A percentile compares a stretch with the other conserved stretches of the same genome.
phyloP scores from a whole-genome alignment of 23 tunicate genomes.

The Clavelina lepadiformis region DNA sequence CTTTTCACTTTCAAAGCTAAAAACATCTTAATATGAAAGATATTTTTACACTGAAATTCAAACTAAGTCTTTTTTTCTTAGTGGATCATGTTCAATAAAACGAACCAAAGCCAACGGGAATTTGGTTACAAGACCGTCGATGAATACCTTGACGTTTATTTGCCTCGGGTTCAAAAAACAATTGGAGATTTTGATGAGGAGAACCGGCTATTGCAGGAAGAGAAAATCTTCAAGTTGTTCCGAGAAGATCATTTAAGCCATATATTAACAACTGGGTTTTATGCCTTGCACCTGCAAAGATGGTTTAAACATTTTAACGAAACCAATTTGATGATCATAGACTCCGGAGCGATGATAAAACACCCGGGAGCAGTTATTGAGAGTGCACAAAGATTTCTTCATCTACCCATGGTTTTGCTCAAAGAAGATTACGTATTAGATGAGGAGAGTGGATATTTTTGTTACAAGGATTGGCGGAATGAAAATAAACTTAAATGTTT shows the following conservation, averaged over 20 bases:
- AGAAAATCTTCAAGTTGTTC: constrained; percentile 8
- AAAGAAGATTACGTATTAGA: constrained; percentile 16
- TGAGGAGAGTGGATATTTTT: background rate
- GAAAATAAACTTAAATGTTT: no score
- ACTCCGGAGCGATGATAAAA: constrained; percentile 2
- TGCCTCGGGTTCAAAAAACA: constrained; percentile 1
- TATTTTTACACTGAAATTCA: no score
- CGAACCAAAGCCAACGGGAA: no score
- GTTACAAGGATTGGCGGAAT: constrained; percentile 15
- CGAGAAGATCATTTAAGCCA: background rate
- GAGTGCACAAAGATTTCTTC: constrained; percentile 30
- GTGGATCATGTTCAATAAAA: no score
- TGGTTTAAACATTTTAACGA: constrained; percentile 10
- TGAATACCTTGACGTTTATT: background rate
- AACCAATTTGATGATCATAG: constrained; percentile 6
- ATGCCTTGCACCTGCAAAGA: constrained; percentile 25
- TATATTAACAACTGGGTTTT: constrained; percentile 32
- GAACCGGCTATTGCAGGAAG: background rate
- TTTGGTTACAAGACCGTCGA: constrained; percentile 2
- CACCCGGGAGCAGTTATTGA: constrained; percentile 31
- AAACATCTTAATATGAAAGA: no score
- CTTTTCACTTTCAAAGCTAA: no score
- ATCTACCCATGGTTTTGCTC: constrained; percentile 20
- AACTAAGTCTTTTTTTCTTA: no score
- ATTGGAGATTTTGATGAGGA: constrained; percentile 4